phyloP scores from a whole-genome alignment of 2,113 vertebrate genomes.

The Mormyrus iriodes region DNA sequence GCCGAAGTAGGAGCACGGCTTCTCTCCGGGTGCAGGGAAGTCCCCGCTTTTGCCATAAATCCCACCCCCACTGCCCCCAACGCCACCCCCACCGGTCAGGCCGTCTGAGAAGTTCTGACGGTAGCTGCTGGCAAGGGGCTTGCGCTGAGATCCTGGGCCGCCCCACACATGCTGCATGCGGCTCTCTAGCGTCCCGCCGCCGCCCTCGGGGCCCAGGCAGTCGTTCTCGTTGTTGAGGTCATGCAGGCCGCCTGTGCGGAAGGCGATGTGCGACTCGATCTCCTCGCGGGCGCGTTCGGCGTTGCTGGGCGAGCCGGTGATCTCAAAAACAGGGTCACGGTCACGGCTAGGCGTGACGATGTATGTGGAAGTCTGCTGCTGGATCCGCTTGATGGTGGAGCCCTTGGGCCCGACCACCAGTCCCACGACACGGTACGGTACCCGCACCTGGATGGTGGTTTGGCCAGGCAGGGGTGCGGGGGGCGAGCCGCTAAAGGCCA shows the following conservation, averaged over 20 bases:
- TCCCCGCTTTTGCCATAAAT: conserved; percentile 72
- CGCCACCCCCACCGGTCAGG: conserved; percentile 64
- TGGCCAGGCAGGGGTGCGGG: conserved; percentile 83
- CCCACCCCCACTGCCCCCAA: conserved; percentile 49
- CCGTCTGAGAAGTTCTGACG: conserved; percentile 88
- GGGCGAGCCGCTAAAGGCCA: conserved; percentile 74
- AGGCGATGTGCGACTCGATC: conserved; percentile 94
- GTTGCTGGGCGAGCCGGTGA: conserved; percentile 87
- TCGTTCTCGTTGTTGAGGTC: conserved; percentile 96
- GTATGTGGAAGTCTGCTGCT: conserved; percentile 98
- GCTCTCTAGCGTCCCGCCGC: conserved; percentile 71
- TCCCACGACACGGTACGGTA: conserved; percentile 94
- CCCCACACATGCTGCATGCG: conserved; percentile 88
- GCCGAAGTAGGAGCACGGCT: conserved; percentile 80
- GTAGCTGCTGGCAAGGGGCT: conserved; percentile 88
- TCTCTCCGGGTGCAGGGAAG: conserved; percentile 77
- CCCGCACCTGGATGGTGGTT: conserved; percentile 93
- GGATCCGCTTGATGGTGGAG: conserved; percentile 96
- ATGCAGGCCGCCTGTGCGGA: conserved; percentile 90
- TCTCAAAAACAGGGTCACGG: conserved; percentile 92
- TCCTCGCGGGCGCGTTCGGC: conserved; percentile 91
- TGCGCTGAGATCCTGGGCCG: conserved; percentile 81
- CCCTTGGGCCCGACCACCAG: conserved; percentile 96
- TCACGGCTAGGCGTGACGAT: conserved; percentile 96
- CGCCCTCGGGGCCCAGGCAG: conserved; percentile 80